Percentiles rank a stretch among this genome's conserved stretches.
These are phyloP conservation scores for Scaptomyza cyrtandrae DNA, from an alignment of 2,888 invertebrate species.

Conservation along the genomic window DNA sequence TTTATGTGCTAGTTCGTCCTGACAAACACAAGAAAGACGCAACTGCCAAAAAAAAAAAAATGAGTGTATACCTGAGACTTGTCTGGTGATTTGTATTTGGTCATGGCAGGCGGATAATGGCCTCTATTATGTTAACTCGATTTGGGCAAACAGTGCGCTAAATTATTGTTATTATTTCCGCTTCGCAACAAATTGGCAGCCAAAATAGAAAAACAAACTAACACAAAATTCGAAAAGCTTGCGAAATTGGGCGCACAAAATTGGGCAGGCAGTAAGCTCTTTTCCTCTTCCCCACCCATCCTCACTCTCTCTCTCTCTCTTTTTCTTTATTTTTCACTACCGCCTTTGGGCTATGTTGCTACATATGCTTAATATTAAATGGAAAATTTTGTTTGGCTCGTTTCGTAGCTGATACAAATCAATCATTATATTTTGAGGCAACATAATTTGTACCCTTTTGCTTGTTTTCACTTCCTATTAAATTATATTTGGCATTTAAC, in stretches of 20 bases:
- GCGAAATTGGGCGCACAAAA: slow-evolving; percentile 62
- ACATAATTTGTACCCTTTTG: slow-evolving; percentile 78
- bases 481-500: slow-evolving; percentile 80
- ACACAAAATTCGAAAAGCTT: slow-evolving; percentile 31
- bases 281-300: not conserved
- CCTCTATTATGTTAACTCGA: slow-evolving; percentile 76
- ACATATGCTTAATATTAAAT: slow-evolving; percentile 62
- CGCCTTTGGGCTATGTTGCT: slow-evolving; percentile 11
- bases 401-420: slow-evolving; percentile 75
- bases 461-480: slow-evolving; percentile 79
- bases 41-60: slow-evolving; percentile 26
- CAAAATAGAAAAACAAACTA: slow-evolving; percentile 34
- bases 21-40: slow-evolving; percentile 37
- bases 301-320: not conserved
- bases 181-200: slow-evolving; percentile 63
- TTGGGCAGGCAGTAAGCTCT: slow-evolving; percentile 43
- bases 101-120: slow-evolving; percentile 56
- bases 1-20: slow-evolving; percentile 15
- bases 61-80: slow-evolving; percentile 17
- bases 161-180: slow-evolving; percentile 79
- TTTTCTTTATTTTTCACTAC: not conserved
- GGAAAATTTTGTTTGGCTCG: slow-evolving; percentile 66
- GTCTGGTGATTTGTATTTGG: slow-evolving; percentile 48
- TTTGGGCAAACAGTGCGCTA: slow-evolving; percentile 76
- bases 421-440: slow-evolving; percentile 72